Base-by-base conservation (phyloP, 2,797 vertebrate species). In the Sebastes hubbsi region DNA sequence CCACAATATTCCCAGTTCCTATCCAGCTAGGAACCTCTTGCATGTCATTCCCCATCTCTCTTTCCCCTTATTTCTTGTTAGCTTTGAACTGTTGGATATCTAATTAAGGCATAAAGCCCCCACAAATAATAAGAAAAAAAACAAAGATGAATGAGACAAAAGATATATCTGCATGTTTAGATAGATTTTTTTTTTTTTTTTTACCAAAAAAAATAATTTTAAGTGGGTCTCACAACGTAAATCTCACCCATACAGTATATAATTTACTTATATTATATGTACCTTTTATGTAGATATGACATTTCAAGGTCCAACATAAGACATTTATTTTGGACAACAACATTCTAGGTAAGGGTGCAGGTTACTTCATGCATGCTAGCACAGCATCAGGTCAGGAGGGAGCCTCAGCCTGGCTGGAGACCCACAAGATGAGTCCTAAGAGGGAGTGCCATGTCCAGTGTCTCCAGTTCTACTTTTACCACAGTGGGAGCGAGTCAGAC, bases 351-450 rank as follows among this genome's bases (percentile, higher is more conserved):
- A 3, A 46, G 5, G 13, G 6, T n/a, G 2, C 2, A 72, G 95
- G 96, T 58, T 95, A 95, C 90, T 97, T 97, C 87, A 97, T 98
- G 96, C 95, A 98, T 90, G 96, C 96, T 1, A 54, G 93, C 84
- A 95, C 93, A 9, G 85, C 75, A 1, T 65, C 72, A 25, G 94
- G 86, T 30, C 38, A 9, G 3, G 61, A 62, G 32, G 95, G 94
- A 46, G 89, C 78, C 70, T 92, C 69, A 1, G 96, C 96, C 18
- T 0, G 80, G 60, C 89, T 98, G 82, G 95, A 97, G 88, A 98
- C 95, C 65, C 83, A 93, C 46, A 87, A 27, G 27, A 86, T 97
- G 32, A 96, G 88, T 52, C 95, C 95, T 11, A 96, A 89, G n/a
- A 94, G 96, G 83, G 80, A 87, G 1, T 97, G 93, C 74, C 77